Evolutionary conservation across 2,797 vertebrate genomes (phyloP).

Genomic region (Sternarchorhynchus goeldii): DNA sequence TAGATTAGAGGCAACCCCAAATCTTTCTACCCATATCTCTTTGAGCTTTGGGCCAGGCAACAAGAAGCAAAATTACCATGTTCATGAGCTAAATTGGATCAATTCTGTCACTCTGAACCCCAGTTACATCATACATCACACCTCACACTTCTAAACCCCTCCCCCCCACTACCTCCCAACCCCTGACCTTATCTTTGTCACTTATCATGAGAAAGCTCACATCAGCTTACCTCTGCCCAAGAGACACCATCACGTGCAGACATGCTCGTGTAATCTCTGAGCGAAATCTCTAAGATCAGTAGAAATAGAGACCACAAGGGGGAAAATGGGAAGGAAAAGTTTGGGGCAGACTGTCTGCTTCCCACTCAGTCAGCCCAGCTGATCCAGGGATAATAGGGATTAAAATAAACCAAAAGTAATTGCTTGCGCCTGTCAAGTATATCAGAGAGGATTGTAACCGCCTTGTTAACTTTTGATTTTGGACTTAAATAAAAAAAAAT

Average conservation of each 20-base stretch:
- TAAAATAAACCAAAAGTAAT: slow-evolving; percentile 1
- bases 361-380: not conserved
- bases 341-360: slow-evolving; percentile 2
- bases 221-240: not conserved
- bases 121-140: not conserved
- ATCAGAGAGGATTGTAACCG: not conserved
- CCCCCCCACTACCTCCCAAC: not conserved
- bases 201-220: slow-evolving; percentile 16
- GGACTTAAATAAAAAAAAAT: slow-evolving; percentile 39
- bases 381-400: not conserved
- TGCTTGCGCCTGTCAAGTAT: slow-evolving; percentile 1
- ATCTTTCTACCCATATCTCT: not conserved
- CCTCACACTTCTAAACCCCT: slow-evolving; percentile 7
- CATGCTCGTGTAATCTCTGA: not conserved
- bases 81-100: not conserved
- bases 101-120: not conserved
- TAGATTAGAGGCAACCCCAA: no score
- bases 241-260: not conserved
- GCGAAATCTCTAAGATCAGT: not conserved
- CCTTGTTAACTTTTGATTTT: slow-evolving; percentile 55
- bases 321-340: not conserved
- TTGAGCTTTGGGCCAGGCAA: not conserved
- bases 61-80: not conserved
- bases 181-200: not conserved
- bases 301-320: not conserved